phyloP scores from a whole-genome alignment of 2,797 vertebrate genomes.

The Centropyge bicolor region DNA sequence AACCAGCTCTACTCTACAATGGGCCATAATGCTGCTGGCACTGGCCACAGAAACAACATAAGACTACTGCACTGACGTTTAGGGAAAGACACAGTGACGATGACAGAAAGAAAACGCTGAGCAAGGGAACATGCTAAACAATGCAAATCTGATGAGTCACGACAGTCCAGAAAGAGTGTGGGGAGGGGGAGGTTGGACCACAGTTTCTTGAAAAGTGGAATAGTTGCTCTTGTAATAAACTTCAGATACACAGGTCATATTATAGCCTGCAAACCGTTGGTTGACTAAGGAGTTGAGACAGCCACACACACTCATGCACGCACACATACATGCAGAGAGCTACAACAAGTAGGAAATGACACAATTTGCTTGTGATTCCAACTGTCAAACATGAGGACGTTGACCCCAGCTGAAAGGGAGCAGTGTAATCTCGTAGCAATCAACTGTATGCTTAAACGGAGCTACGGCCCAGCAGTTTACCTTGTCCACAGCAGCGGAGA shows the following conservation, averaged over 20 bases:
- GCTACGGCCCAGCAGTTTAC: conserved; percentile 54
- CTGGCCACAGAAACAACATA: conserved; percentile 82
- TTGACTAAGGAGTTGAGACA: conserved; percentile 53
- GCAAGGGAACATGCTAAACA: conserved; percentile 30
- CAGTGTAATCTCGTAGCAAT: conserved; percentile 78
- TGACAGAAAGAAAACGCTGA: conserved; percentile 27
- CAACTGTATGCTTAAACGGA: conserved; percentile 72
- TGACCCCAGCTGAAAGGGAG: conserved; percentile 80
- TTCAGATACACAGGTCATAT: conserved; percentile 38
- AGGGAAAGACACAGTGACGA: conserved; percentile 62
- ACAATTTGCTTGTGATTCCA: conserved; percentile 85
- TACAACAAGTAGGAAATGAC: conserved; percentile 82
- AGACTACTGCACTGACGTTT: conserved; percentile 72
- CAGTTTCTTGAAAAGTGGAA: conserved; percentile 28
- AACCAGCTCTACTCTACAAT: conserved; percentile 89
- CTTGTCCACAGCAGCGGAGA: conserved; percentile 49
- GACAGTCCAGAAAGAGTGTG: conserved; percentile 24
- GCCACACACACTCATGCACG: conserved; percentile 29
- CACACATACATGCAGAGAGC: conserved; percentile 49
- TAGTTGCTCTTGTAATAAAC: conserved; percentile 31
- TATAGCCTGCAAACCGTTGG: conserved; percentile 52
- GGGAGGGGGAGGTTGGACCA: not conserved
- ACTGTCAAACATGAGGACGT: conserved; percentile 83
- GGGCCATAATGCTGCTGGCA: conserved; percentile 84
- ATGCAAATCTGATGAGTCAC: conserved; percentile 57